Evolutionary conservation across 2,888 invertebrate genomes (phyloP).

Genomic region (Morpho achilles): DNA sequence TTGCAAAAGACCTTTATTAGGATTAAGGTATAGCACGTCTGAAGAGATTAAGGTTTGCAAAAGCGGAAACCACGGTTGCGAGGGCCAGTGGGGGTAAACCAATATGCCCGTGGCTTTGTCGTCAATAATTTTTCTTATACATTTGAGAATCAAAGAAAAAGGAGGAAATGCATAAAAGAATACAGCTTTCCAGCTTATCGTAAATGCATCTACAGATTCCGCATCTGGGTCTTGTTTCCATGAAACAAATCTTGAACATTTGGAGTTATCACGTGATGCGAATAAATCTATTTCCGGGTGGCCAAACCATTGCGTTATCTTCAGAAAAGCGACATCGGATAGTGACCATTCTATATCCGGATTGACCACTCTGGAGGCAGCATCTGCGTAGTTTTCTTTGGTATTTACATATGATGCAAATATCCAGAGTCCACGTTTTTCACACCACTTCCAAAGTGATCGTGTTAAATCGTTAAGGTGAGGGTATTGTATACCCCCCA

Average conservation of each 20-base stretch:
- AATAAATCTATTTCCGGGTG: constrained; percentile 26
- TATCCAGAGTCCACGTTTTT: constrained; percentile 29
- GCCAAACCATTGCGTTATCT: constrained; percentile 15
- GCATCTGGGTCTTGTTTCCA: constrained; percentile 26
- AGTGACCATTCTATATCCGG: constrained; percentile 29
- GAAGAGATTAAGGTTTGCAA: constrained; percentile 18
- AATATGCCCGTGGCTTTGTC: constrained; percentile 30
- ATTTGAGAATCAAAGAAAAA: constrained; percentile 17
- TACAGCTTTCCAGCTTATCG: constrained; percentile 17
- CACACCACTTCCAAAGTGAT: constrained; percentile 32
- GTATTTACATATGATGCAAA: constrained; percentile 40
- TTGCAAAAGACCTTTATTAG: constrained; percentile 20
- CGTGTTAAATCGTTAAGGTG: constrained; percentile 21
- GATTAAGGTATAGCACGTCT: constrained; percentile 22
- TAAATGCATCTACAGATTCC: constrained; percentile 18
- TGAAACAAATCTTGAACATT: constrained; percentile 19
- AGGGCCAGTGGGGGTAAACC: constrained; percentile 30
- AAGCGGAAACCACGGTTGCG: constrained; percentile 32
- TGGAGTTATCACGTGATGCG: constrained; percentile 20
- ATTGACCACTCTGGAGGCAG: constrained; percentile 28
- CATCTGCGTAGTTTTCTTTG: constrained; percentile 33
- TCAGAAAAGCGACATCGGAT: constrained; percentile 18
- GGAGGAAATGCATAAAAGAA: constrained; percentile 29
- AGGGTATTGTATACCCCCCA: constrained; percentile 25
- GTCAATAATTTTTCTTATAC: constrained; percentile 24